phyloP scores from a whole-genome alignment of 2,888 invertebrate species.

The Carpatolechia fugitivella region DNA sequence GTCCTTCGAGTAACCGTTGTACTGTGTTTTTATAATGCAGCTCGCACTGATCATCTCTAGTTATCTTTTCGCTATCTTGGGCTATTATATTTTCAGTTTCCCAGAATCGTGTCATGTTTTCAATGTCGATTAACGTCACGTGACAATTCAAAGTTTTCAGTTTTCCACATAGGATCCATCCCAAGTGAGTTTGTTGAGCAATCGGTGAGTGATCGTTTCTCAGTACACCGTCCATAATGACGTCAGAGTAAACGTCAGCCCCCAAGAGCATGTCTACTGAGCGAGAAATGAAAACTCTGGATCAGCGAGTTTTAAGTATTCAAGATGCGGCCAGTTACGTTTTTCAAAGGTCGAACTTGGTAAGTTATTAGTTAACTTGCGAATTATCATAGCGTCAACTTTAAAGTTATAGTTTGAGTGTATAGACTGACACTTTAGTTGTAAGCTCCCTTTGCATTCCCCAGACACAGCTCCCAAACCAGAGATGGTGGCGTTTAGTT shows the following conservation, averaged over 20 bases:
- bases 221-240: conserved; percentile 18
- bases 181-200: conserved; percentile 19
- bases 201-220: conserved; percentile 12
- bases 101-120: conserved; percentile 17
- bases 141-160: conserved; percentile 16
- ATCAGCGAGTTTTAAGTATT: conserved; percentile 16
- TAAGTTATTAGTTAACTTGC: background rate
- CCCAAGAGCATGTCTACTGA: conserved; percentile 9
- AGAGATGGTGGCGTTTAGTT: background rate
- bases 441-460: background rate
- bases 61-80: background rate
- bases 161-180: conserved; percentile 17
- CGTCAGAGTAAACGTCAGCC: background rate
- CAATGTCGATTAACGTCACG: conserved; percentile 13
- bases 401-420: background rate
- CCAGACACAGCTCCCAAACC: background rate
- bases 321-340: background rate
- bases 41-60: conserved; percentile 19
- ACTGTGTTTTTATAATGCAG: conserved; percentile 12
- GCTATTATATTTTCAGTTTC: conserved; percentile 18
- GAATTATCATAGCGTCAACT: background rate
- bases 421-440: background rate
- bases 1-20: too few relatives aligned
- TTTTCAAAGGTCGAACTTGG: too few relatives aligned
- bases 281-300: conserved; percentile 10